Percentiles rank a stretch among this genome's conserved stretches.
Evolutionary conservation across 1,140 invertebrate genomes (phyloP).

Genomic region (Caenorhabditis elegans): DNA sequence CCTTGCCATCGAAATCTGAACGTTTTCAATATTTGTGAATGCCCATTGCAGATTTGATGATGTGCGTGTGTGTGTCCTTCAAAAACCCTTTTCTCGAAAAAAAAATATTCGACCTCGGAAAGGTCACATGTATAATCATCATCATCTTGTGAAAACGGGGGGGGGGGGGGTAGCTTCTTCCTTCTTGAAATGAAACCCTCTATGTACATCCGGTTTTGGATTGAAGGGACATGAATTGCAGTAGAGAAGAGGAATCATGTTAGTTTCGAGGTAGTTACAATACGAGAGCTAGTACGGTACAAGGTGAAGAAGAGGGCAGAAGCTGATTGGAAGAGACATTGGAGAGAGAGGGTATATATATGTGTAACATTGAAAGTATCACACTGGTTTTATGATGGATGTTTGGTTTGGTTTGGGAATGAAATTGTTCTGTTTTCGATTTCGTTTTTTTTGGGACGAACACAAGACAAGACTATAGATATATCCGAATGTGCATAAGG

Average conservation of each 20-base stretch:
- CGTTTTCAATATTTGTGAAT: not conserved
- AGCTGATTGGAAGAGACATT: not conserved
- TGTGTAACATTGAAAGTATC: conserved; percentile 23
- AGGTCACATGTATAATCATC: no score
- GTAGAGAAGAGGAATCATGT: conserved; percentile 6
- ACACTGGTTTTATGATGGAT: conserved; percentile 24
- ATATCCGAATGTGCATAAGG: no score
- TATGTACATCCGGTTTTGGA: conserved; percentile 16
- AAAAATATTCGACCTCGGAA: no score
- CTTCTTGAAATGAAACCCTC: not conserved
- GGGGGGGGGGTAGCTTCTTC: no score
- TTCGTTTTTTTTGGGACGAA: conserved; percentile 4
- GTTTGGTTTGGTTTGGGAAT: conserved; percentile 3
- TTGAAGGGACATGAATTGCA: not conserved
- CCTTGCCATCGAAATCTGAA: not conserved
- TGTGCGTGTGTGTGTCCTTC: not conserved
- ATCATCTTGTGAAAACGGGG: no score
- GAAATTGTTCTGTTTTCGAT: conserved; percentile 27
- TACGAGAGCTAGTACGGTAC: conserved; percentile 24
- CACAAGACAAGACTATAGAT: conserved; percentile 19
- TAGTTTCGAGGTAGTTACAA: conserved; percentile 28
- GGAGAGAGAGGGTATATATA: no score
- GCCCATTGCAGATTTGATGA: not conserved
- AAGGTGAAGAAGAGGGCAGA: not conserved
- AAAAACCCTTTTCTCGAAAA: not conserved